Conservation (phyloP, 2,113 vertebrate genomes). For the Podocnemis expansa region DNA sequence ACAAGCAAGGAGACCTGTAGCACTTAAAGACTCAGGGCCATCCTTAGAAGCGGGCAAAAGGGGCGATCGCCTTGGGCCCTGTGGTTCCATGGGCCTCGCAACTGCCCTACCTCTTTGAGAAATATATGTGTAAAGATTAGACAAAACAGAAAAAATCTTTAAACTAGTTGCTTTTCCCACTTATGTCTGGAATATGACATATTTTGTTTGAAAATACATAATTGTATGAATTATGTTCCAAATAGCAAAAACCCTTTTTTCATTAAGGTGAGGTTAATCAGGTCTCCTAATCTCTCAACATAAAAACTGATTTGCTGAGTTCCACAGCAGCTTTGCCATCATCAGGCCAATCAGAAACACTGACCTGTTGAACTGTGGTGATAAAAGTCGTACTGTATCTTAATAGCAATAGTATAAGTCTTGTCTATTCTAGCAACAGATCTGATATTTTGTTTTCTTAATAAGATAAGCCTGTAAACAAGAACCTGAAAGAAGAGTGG, state of each 20-base stretch:
- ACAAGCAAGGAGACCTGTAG: too few species aligned
- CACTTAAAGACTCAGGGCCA: too few species aligned
- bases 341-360: background rate
- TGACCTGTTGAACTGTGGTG: background rate
- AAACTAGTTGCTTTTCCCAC: background rate
- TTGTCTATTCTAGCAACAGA: background rate
- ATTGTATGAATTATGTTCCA: background rate
- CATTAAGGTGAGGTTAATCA: background rate
- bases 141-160: background rate
- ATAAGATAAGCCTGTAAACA: slow-evolving; percentile 1
- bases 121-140: background rate
- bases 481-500: background rate
- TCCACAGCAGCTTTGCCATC: background rate
- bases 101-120: background rate
- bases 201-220: background rate
- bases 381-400: background rate
- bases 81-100: too few species aligned
- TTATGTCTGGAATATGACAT: background rate
- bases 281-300: background rate
- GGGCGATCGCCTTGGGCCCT: too few species aligned
- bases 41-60: too few species aligned
- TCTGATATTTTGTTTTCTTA: background rate
- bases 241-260: background rate
- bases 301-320: background rate
- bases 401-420: background rate